A percentile compares a stretch with the other conserved stretches of the same genome.
Evolutionary conservation across 2,797 vertebrate genomes (phyloP).

Genomic region (Sitta carolinensis): DNA sequence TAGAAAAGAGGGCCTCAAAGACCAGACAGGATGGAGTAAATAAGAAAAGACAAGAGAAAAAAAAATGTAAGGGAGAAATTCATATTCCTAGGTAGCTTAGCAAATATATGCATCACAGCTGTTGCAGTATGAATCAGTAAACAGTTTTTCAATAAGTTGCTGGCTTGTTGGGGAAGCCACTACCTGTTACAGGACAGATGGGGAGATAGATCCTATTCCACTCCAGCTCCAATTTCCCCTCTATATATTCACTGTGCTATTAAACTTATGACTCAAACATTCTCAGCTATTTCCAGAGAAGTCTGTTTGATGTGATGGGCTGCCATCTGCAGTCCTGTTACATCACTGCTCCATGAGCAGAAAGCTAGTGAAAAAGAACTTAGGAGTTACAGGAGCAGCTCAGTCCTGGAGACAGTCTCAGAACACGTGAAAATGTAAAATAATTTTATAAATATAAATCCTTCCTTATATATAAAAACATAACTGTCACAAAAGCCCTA

Average conservation of each 20-base stretch:
- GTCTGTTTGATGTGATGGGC: conserved; percentile 35
- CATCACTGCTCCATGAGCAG: neutral
- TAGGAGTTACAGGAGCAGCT: neutral
- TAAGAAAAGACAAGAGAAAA: neutral
- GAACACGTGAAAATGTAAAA: neutral
- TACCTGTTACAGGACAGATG: neutral
- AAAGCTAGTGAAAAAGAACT: neutral
- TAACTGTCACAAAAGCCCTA: neutral
- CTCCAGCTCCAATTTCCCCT: neutral
- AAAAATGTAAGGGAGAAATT: neutral
- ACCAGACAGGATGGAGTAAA: neutral
- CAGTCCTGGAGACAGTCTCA: neutral
- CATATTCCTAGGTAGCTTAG: neutral
- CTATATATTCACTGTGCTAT: neutral
- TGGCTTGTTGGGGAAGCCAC: neutral
- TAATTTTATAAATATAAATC: neutral
- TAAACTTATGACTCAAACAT: neutral
- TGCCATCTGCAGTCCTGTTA: conserved; percentile 65
- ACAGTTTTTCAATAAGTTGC: neutral
- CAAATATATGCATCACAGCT: neutral
- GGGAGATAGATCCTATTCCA: neutral
- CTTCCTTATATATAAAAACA: neutral
- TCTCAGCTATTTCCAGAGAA: neutral
- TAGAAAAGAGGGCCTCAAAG: neutral
- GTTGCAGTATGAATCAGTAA: neutral